phyloP scores from a whole-genome alignment of 2,113 vertebrate species.

The Australoheros scitulus region DNA sequence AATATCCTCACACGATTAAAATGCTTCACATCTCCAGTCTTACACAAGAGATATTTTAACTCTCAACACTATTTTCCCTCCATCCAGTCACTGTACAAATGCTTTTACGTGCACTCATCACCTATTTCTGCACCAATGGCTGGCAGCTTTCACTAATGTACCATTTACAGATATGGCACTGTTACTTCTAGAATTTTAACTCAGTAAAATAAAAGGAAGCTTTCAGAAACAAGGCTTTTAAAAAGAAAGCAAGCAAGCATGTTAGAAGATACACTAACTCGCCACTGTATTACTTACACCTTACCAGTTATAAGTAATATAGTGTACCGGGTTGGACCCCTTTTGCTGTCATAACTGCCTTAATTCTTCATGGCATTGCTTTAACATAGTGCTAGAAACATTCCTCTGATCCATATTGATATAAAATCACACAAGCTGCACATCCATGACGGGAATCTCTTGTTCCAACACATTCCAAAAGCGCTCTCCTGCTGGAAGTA shows the following conservation, averaged over 20 bases:
- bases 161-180: neutral
- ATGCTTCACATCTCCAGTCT: conserved; percentile 28
- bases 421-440: neutral
- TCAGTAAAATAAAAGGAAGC: neutral
- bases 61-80: neutral
- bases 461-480: too few species aligned
- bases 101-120: neutral
- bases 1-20: conserved; percentile 50
- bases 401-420: neutral
- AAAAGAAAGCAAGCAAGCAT: neutral
- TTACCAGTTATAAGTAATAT: neutral
- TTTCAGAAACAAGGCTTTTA: neutral
- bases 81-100: neutral
- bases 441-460: too few species aligned
- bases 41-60: conserved; percentile 17
- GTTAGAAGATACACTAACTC: neutral
- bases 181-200: neutral
- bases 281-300: neutral
- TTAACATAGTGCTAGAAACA: neutral
- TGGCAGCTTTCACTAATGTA: neutral
- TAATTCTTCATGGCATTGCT: neutral
- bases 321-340: neutral
- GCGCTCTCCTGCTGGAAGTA: too few species aligned
- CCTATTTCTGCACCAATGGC: neutral
- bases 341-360: neutral